Evolutionary conservation across 92 coral and sea anemone species (phyloP), one percentile per base, ranked within the genome.

Genomic region (Porites lobata): DNA sequence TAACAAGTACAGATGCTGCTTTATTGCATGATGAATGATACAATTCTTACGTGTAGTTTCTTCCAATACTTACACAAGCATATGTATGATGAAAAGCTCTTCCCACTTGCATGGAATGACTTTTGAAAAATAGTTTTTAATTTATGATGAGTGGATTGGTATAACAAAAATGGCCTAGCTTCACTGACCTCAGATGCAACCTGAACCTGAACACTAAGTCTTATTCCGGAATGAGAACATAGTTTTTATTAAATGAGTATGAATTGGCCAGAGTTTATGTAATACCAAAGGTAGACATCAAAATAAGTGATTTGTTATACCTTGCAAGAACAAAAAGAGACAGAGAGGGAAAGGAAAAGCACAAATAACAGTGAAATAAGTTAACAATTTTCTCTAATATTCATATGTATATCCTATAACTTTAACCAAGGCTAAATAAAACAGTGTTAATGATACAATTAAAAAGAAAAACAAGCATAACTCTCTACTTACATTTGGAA

Each of bases 351-450:
- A 38, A 5, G 47, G 47, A 50, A 73, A n/a, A 7, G 61, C 4
- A 14, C 12, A 56, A 56, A 12, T 14, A 72, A 72, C 50, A 72
- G n/a, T 50, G 38, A 72, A 50, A n/a, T n/a, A 20, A 73, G 78
- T 73, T 52, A 53, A 9, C 22, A 7, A 56, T 10, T 14, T 62
- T 18, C 18, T 14, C 32, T 4, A 53, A 73, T 54, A 50, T n/a
- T 72, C 75, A 9, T 69, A 69, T 72, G 50, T 72, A 47, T 57
- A 72, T 47, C 47, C 47, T 50, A 72, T 8, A 17, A 72, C 50
- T 32, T 18, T n/a, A 69, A 73, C 78, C 51, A n/a, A 73, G n/a
- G n/a, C 66, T 67, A 67, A 67, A 67, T 21, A 21, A 67, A 67
- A 72, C 52, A 53, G 47, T 6, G 50, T 6, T 75, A 14, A 19